These are phyloP conservation scores for Eristalis arbustorum DNA, from an alignment of 2,888 invertebrate species.

Conservation along the genomic window DNA sequence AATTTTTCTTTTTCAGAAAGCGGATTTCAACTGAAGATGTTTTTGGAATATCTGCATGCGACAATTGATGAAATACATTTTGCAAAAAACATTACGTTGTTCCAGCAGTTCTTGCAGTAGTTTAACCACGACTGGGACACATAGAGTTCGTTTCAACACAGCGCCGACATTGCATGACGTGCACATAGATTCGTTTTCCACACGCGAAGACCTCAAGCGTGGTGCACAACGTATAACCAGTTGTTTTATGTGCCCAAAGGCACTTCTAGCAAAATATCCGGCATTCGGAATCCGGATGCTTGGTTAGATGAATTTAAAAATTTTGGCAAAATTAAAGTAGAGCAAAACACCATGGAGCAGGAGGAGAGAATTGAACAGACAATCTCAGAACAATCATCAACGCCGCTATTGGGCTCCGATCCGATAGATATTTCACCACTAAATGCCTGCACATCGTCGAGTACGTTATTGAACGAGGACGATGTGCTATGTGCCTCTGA, in stretches of 20 bases:
- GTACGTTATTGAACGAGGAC: conserved; percentile 57
- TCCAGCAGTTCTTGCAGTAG: conserved; percentile 6
- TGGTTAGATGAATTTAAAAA: conserved; percentile 68
- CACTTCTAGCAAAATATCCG: conserved; percentile 55
- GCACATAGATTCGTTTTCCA: neutral
- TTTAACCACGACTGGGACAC: neutral
- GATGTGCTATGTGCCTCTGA: conserved; percentile 58
- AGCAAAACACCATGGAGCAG: conserved; percentile 56
- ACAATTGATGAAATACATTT: conserved; percentile 22
- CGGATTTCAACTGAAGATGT: conserved; percentile 35
- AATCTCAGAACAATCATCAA: conserved; percentile 48
- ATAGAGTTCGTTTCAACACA: neutral
- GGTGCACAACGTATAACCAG: conserved; percentile 37
- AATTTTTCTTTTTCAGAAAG: conserved; percentile 13
- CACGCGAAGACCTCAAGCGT: neutral
- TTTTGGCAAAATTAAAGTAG: conserved; percentile 33
- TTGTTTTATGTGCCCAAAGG: conserved; percentile 56
- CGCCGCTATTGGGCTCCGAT: conserved; percentile 56
- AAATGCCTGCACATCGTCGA: conserved; percentile 61
- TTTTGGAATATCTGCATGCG: conserved; percentile 28
- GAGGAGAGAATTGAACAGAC: conserved; percentile 62
- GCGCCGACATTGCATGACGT: conserved; percentile 40
- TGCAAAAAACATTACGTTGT: neutral
- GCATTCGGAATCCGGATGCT: conserved; percentile 55
- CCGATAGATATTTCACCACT: conserved; percentile 64